Evolutionary conservation across 2,888 invertebrate genomes (phyloP).

Genomic region (Pollenia labialis): DNA sequence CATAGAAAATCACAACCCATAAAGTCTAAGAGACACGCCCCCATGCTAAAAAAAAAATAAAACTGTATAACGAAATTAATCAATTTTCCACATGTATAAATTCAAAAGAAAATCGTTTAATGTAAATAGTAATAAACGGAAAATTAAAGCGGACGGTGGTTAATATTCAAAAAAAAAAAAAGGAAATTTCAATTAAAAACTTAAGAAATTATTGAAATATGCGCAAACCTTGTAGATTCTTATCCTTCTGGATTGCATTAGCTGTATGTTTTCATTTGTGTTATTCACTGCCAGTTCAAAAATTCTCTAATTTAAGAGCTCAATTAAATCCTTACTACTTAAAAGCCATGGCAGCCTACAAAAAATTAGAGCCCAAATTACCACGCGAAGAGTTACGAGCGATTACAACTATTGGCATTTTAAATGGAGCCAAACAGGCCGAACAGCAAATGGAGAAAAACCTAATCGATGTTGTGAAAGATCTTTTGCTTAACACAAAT

Average conservation of each 20-base stretch:
- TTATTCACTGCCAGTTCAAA: constrained; percentile 70
- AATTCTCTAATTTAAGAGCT: constrained; percentile 57
- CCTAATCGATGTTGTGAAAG: constrained; percentile 78
- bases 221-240: constrained; percentile 69
- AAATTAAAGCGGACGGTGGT: constrained; percentile 49
- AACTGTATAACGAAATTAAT: background rate
- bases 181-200: constrained; percentile 58
- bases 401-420: constrained; percentile 80
- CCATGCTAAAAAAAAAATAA: constrained; percentile 8
- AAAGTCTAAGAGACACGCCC: constrained; percentile 72
- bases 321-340: constrained; percentile 79
- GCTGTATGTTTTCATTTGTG: constrained; percentile 68
- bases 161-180: background rate
- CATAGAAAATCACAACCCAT: constrained; percentile 59
- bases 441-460: constrained; percentile 81
- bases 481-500: constrained; percentile 78
- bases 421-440: constrained; percentile 81
- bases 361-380: constrained; percentile 78
- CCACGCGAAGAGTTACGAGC: constrained; percentile 79
- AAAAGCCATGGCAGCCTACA: constrained; percentile 80
- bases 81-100: constrained; percentile 59
- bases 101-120: constrained; percentile 17
- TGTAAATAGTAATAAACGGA: constrained; percentile 58
- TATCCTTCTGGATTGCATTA: constrained; percentile 54
- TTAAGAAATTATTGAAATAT: constrained; percentile 33